Evolutionary conservation across 2,888 invertebrate species (phyloP).

Genomic region (Tethea ocularis): DNA sequence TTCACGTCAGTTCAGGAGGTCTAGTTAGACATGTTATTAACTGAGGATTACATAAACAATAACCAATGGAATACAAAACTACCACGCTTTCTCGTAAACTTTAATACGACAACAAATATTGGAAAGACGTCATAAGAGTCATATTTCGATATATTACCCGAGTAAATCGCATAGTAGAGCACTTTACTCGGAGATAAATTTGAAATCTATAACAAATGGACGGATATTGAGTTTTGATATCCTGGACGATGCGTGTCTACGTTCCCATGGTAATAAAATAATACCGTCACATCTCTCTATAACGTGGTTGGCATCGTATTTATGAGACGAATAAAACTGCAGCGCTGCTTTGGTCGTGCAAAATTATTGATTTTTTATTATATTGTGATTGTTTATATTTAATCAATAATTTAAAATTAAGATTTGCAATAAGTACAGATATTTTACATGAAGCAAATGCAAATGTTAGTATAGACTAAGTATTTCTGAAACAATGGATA

Average conservation of each 20-base stretch:
- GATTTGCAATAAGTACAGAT: too few relatives aligned
- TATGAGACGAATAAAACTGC: background rate
- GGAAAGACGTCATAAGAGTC: slow-evolving; percentile 53
- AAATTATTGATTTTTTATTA: too few relatives aligned
- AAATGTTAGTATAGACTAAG: background rate
- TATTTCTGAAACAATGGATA: too few relatives aligned
- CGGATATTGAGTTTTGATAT: slow-evolving; percentile 77
- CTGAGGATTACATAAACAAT: slow-evolving; percentile 48
- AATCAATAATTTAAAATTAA: too few relatives aligned
- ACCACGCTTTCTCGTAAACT: slow-evolving; percentile 52
- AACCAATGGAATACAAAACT: slow-evolving; percentile 52
- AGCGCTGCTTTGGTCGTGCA: background rate
- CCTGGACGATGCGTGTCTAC: slow-evolving; percentile 65
- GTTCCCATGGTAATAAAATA: slow-evolving; percentile 72
- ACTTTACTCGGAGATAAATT: slow-evolving; percentile 56
- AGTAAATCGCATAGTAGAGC: slow-evolving; percentile 50
- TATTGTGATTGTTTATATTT: too few relatives aligned
- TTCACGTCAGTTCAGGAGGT: slow-evolving; percentile 14
- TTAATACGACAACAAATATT: slow-evolving; percentile 61
- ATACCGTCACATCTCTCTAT: slow-evolving; percentile 45
- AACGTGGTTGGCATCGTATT: background rate
- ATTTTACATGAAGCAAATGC: too few relatives aligned
- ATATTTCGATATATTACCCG: slow-evolving; percentile 64
- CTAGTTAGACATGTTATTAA: slow-evolving; percentile 35
- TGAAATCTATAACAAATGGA: slow-evolving; percentile 71